Conservation (phyloP, 1,140 invertebrate species). For the Bombus haemorrhoidalis region DNA sequence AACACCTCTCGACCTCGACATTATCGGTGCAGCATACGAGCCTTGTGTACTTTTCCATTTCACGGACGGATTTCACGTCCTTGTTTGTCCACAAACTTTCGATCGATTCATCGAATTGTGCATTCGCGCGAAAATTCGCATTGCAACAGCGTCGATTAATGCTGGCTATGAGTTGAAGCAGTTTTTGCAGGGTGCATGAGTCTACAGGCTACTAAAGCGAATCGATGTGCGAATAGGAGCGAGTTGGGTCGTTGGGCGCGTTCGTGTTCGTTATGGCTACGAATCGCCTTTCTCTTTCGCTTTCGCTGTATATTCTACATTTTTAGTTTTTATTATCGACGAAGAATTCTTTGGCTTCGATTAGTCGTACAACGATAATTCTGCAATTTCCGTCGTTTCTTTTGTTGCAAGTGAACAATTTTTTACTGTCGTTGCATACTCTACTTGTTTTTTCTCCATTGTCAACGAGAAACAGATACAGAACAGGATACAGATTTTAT, state of each 20-base stretch:
- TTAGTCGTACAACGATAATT: background rate
- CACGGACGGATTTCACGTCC: background rate
- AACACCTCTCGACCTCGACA: slow-evolving; percentile 37
- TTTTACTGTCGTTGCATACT: no score
- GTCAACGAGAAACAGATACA: no score
- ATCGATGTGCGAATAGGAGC: slow-evolving; percentile 29
- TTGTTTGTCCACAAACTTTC: slow-evolving; percentile 4
- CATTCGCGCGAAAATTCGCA: slow-evolving; percentile 22
- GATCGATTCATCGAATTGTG: background rate
- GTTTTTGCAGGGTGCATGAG: no score
- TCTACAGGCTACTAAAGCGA: background rate
- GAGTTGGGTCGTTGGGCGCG: slow-evolving; percentile 12
- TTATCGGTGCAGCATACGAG: background rate
- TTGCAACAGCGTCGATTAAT: slow-evolving; percentile 1
- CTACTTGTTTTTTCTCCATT: no score
- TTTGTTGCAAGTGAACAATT: background rate
- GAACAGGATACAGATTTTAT: no score
- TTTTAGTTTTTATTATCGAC: background rate
- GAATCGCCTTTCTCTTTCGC: slow-evolving; percentile 16
- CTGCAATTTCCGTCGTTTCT: background rate
- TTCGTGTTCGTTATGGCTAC: background rate
- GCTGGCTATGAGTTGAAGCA: no score
- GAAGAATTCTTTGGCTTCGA: background rate
- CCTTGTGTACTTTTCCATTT: slow-evolving; percentile 29
- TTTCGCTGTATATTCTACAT: background rate